Evolutionary conservation across 2,113 vertebrate genomes (phyloP).

Genomic region (Colaptes auratus): DNA sequence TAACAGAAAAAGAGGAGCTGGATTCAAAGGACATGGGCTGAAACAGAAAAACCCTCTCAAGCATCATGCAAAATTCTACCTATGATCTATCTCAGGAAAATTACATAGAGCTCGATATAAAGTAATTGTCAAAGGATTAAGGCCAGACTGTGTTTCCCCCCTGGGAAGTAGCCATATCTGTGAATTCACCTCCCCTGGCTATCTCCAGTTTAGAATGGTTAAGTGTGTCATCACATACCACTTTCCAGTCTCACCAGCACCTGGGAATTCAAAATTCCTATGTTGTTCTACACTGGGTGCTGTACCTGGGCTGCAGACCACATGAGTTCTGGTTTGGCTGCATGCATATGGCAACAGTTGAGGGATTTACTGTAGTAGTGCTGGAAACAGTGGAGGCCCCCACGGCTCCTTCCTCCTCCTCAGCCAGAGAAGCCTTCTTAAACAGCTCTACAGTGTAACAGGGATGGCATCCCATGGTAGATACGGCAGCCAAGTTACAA

Average conservation of each 20-base stretch:
- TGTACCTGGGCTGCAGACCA: neutral
- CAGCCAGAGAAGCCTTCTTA: neutral
- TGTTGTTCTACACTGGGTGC: neutral
- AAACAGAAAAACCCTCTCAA: too few relatives aligned
- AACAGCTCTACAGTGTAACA: neutral
- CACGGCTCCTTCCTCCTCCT: neutral
- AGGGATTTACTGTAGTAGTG: neutral
- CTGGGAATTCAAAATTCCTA: neutral
- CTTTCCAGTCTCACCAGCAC: neutral
- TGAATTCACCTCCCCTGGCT: neutral
- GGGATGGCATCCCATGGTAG: neutral
- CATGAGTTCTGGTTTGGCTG: neutral
- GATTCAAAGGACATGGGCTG: neutral
- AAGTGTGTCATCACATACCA: neutral
- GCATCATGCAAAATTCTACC: too few relatives aligned
- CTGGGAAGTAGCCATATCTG: neutral
- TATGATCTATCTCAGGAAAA: neutral
- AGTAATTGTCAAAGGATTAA: neutral
- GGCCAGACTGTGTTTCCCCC: neutral
- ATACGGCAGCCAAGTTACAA: neutral
- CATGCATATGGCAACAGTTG: neutral
- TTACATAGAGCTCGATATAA: neutral
- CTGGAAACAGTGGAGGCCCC: neutral
- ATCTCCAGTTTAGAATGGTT: neutral
- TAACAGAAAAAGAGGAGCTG: slow-evolving; percentile 12